Evolutionary conservation across 2,888 invertebrate species (phyloP).

Genomic region (Nudaria mundana): DNA sequence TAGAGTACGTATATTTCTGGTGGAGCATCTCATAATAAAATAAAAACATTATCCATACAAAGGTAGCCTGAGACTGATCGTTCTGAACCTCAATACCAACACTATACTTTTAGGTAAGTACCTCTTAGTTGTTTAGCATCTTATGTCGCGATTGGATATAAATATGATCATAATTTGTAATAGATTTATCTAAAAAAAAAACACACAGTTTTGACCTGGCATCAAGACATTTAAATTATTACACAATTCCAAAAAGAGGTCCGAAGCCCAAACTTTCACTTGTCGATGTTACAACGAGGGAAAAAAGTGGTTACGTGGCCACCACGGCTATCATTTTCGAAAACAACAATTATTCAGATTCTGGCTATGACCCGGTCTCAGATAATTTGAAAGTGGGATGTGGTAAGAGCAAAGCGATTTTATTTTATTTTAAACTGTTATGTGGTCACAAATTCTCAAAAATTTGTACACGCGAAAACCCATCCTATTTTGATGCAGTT

Average conservation of each 20-base stretch:
- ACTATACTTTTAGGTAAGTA: too few species aligned
- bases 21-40: too few species aligned
- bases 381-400: neutral
- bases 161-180: neutral
- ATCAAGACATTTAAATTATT: conserved; percentile 14
- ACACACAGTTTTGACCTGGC: conserved; percentile 4
- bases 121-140: too few species aligned
- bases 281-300: conserved; percentile 13
- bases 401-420: neutral
- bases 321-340: conserved; percentile 9
- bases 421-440: neutral
- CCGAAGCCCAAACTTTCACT: conserved; percentile 20
- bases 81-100: too few species aligned
- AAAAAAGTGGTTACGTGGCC: conserved; percentile 14
- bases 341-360: conserved; percentile 3
- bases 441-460: too few species aligned
- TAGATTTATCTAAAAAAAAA: neutral
- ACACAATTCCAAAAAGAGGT: conserved; percentile 19
- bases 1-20: neutral
- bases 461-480: too few species aligned
- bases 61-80: too few species aligned
- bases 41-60: too few species aligned
- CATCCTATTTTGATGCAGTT: too few species aligned
- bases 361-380: neutral
- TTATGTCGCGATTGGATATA: too few species aligned